phyloP scores from a whole-genome alignment of 2,113 vertebrate genomes.

The Petroica traversi region DNA sequence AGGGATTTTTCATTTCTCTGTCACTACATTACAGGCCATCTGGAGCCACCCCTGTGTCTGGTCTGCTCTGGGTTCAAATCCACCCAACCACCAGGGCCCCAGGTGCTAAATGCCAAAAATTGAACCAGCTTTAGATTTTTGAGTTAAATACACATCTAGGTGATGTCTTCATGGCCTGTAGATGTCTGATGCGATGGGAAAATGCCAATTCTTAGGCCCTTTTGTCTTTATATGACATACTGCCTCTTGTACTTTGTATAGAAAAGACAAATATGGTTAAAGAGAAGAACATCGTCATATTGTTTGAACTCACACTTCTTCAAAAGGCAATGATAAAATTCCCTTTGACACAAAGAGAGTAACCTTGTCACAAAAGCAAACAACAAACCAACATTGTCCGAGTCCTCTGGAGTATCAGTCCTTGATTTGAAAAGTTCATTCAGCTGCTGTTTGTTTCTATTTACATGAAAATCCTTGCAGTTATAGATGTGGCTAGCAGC shows the following conservation, averaged over 20 bases:
- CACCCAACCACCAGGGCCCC: not conserved
- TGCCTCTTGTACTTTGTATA: not conserved
- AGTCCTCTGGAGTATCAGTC: not conserved
- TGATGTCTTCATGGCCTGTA: not conserved
- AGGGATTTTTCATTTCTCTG: not conserved
- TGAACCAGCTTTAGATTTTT: not conserved
- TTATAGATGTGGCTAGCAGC: not conserved
- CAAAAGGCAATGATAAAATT: not conserved
- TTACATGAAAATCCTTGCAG: not conserved
- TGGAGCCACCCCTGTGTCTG: not conserved
- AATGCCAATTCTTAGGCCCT: not conserved
- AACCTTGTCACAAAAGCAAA: not conserved
- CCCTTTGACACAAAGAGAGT: not conserved
- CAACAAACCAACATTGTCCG: not conserved
- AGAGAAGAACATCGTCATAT: not conserved
- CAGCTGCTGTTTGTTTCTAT: not conserved
- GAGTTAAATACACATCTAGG: not conserved
- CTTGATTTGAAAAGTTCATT: not conserved
- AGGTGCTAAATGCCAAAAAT: not conserved
- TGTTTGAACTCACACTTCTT: not conserved
- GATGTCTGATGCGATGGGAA: not conserved
- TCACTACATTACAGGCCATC: not conserved
- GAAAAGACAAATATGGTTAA: not conserved
- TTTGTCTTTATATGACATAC: not conserved
- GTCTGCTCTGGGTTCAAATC: not conserved